These are phyloP conservation scores for Ennomos quercinarius DNA, from an alignment of 2,888 invertebrate species.

Conservation along the genomic window DNA sequence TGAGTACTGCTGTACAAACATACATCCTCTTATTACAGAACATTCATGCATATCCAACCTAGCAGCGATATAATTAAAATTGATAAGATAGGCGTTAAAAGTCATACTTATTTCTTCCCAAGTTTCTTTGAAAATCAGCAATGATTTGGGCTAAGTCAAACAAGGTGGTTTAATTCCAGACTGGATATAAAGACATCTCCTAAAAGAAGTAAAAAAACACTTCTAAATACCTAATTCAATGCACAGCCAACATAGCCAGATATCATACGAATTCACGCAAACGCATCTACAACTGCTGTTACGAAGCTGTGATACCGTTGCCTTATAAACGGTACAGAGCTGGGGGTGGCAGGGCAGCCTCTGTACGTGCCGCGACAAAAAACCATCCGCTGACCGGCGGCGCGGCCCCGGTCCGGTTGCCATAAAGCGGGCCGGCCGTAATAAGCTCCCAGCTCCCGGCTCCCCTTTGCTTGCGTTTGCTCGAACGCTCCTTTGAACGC, in stretches of 20 bases:
- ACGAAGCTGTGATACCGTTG: constrained; percentile 5
- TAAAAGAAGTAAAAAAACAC: too few species aligned
- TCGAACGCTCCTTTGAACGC: constrained; percentile 75
- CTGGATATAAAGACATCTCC: too few species aligned
- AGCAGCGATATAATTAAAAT: too few species aligned
- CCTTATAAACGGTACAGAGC: background rate
- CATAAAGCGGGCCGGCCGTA: constrained; percentile 67
- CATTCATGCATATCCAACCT: too few species aligned
- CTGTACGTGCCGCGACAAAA: constrained; percentile 77
- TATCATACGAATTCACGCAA: background rate
- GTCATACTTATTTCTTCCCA: too few species aligned
- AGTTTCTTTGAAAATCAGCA: too few species aligned
- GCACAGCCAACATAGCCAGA: constrained; percentile 8
- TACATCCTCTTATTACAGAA: too few species aligned
- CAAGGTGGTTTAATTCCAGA: too few species aligned
- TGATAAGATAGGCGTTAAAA: too few species aligned
- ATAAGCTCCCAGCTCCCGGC: constrained; percentile 43
- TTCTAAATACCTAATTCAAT: too few species aligned
- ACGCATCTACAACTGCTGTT: background rate
- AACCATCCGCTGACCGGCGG: constrained; percentile 65
- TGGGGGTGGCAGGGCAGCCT: constrained; percentile 38
- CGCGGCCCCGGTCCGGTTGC: constrained; percentile 63
- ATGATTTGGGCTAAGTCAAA: too few species aligned
- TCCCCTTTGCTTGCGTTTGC: constrained; percentile 69
- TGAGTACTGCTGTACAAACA: too few species aligned